These are phyloP conservation scores for Pseudorectes ferrugineus DNA, from an alignment of 2,113 vertebrate species.

Conservation along the genomic window DNA sequence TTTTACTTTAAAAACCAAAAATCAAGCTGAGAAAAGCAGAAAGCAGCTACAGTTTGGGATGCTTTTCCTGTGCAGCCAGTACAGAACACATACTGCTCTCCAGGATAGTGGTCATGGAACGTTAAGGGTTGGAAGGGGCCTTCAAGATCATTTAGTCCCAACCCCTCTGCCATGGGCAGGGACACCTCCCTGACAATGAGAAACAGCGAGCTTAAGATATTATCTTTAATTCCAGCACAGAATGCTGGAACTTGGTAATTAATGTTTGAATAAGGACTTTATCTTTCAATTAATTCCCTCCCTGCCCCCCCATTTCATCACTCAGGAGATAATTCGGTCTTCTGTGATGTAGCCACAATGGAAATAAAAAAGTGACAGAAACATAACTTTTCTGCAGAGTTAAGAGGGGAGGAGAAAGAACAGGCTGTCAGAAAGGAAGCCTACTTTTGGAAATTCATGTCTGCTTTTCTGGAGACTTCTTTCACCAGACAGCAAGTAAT, in stretches of 20 bases:
- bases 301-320: not conserved
- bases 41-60: not conserved
- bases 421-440: not conserved
- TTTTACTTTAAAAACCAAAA: not conserved
- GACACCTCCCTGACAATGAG: not conserved
- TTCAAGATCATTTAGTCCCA: not conserved
- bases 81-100: not conserved
- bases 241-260: not conserved
- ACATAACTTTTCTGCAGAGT: not conserved
- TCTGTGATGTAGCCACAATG: not conserved
- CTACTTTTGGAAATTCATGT: not conserved
- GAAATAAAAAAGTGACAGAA: not conserved
- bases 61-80: not conserved
- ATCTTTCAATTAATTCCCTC: not conserved
- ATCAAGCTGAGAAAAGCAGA: not conserved
- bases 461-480: not conserved
- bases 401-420: not conserved
- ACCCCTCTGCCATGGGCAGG: not conserved
- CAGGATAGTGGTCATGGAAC: not conserved
- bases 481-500: not conserved
- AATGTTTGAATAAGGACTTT: not conserved
- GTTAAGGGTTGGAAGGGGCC: not conserved
- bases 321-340: not conserved
- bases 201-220: not conserved
- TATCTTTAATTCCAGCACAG: not conserved